Percentiles rank a stretch among this genome's conserved stretches.
Evolutionary conservation across 2,113 vertebrate species (phyloP).

Genomic region (Petrocephalus microphthalmus): DNA sequence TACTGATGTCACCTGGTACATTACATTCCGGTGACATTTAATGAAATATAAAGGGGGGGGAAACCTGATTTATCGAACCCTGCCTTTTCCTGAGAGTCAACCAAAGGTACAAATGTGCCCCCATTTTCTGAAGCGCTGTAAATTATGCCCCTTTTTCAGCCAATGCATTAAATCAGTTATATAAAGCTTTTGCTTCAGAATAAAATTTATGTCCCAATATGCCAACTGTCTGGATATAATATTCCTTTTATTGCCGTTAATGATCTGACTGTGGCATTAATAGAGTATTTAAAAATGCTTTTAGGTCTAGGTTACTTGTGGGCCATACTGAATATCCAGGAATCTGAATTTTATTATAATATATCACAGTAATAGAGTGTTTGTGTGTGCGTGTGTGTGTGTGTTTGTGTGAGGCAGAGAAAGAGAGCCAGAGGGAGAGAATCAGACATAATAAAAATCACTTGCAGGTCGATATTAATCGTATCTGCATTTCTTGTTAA

Average conservation of each 20-base stretch:
- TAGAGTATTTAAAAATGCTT: slow-evolving; percentile 7
- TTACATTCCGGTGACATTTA: slow-evolving; percentile 10
- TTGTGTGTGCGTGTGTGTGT: background rate
- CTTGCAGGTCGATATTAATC: slow-evolving; percentile 5
- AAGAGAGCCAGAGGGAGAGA: background rate
- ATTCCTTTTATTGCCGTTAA: slow-evolving; percentile 3
- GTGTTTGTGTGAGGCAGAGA: background rate
- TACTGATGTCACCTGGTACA: background rate
- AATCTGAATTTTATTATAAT: background rate
- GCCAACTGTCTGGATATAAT: slow-evolving; percentile 1
- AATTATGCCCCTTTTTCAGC: slow-evolving; percentile 4
- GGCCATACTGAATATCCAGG: background rate
- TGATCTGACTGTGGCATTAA: slow-evolving; percentile 8
- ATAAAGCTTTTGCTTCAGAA: slow-evolving; percentile 4
- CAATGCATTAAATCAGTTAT: background rate
- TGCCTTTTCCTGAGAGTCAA: background rate
- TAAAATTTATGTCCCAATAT: slow-evolving; percentile 8
- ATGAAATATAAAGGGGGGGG: background rate
- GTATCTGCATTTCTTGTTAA: slow-evolving; percentile 6
- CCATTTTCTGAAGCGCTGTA: background rate
- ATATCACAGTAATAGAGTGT: background rate
- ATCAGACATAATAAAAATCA: background rate
- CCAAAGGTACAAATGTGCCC: background rate
- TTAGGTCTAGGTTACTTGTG: background rate
- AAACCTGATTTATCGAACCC: background rate